Evolutionary conservation across 1,140 invertebrate genomes (phyloP).

Genomic region (Epicauta chinensis): DNA sequence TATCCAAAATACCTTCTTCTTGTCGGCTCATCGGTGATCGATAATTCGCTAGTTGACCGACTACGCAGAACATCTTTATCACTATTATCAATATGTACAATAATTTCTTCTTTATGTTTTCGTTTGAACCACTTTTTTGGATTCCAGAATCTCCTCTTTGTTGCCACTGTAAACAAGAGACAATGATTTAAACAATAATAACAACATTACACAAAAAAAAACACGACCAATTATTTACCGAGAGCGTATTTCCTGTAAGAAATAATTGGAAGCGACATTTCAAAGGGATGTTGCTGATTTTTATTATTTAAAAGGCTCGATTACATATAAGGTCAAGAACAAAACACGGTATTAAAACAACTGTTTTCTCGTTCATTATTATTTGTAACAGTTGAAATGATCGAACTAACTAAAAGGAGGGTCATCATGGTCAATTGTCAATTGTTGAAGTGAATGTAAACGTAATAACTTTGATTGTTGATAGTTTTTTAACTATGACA

Average conservation of each 20-base stretch:
- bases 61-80: slow-evolving; percentile 51
- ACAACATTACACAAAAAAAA: neutral
- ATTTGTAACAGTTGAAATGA: no score
- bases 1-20: slow-evolving; percentile 45
- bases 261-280: neutral
- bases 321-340: no score
- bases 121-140: slow-evolving; percentile 38
- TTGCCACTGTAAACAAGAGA: slow-evolving; percentile 27
- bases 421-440: no score
- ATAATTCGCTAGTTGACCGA: slow-evolving; percentile 61
- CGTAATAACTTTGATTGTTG: no score
- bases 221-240: slow-evolving; percentile 3
- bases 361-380: no score
- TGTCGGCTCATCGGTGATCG: slow-evolving; percentile 47
- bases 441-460: no score
- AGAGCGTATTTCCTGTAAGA: slow-evolving; percentile 8
- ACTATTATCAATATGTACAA: slow-evolving; percentile 2
- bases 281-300: no score
- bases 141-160: slow-evolving; percentile 40
- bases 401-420: no score
- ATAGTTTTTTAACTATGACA: no score
- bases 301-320: no score
- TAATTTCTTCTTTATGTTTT: slow-evolving; percentile 33
- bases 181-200: neutral
- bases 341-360: no score